A percentile compares a stretch with the other conserved stretches of the same genome.
Evolutionary conservation across 2,888 invertebrate genomes (phyloP).

Genomic region (Leuctra nigra): DNA sequence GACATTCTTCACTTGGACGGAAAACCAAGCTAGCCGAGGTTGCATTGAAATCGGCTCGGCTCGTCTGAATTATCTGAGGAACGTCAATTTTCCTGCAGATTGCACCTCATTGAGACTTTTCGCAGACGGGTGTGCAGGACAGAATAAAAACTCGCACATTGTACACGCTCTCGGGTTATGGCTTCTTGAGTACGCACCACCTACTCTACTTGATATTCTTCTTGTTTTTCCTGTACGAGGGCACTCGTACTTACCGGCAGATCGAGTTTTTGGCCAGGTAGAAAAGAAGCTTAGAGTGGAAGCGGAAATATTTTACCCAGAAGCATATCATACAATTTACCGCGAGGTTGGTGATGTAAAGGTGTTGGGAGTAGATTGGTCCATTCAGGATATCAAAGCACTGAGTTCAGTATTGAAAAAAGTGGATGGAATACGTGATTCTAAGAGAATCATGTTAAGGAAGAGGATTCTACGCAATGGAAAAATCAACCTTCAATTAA

Average conservation of each 20-base stretch:
- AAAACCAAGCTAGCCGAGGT: no score
- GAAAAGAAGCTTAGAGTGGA: constrained; percentile 4
- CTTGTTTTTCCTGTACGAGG: constrained; percentile 14
- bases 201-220: not conserved
- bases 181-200: not conserved
- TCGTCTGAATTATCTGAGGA: not conserved
- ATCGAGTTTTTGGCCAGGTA: constrained; percentile 7
- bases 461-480: no score
- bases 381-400: no score
- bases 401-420: no score
- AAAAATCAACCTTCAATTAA: no score
- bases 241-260: constrained; percentile 16
- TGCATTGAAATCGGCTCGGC: not conserved
- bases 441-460: no score
- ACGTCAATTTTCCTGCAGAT: not conserved
- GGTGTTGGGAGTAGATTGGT: no score
- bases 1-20: not conserved
- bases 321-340: no score
- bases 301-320: not conserved
- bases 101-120: not conserved
- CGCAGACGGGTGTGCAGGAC: not conserved
- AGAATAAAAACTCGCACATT: constrained; percentile 1
- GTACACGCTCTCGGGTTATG: not conserved
- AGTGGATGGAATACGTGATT: no score
- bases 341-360: no score